Percentiles rank a stretch among this genome's conserved stretches.
phyloP scores from a whole-genome alignment of 2,113 vertebrate species.

The Rhabdornis inornatus region DNA sequence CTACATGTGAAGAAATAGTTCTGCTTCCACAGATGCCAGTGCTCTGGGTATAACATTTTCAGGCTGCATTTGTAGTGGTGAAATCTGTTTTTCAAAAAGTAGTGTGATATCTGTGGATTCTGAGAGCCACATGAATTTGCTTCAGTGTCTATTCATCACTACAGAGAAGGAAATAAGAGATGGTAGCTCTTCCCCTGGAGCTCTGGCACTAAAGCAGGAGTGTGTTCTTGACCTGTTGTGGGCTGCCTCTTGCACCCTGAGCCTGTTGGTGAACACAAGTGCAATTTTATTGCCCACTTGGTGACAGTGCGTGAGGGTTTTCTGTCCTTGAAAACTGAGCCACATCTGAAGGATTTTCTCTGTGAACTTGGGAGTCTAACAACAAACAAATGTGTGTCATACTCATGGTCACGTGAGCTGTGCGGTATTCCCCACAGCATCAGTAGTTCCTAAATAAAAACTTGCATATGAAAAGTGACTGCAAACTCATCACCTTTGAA shows the following conservation, averaged over 20 bases:
- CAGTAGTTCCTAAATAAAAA: not conserved
- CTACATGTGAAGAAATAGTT: not conserved
- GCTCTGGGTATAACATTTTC: not conserved
- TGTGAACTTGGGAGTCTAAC: not conserved
- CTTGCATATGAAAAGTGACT: not conserved
- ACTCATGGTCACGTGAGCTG: rapidly evolving
- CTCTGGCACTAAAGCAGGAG: not conserved
- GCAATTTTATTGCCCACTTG: not conserved
- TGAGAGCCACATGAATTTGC: not conserved
- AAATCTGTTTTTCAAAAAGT: not conserved
- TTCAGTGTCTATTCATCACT: not conserved
- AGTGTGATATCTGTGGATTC: not conserved
- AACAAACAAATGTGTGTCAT: not conserved
- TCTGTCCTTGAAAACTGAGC: not conserved
- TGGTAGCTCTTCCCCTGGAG: not conserved
- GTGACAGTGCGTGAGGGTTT: not conserved
- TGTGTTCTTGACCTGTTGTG: not conserved
- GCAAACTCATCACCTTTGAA: not conserved
- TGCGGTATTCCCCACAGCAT: not conserved
- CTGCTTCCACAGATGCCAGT: not conserved
- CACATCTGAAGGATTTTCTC: not conserved
- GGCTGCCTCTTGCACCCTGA: not conserved
- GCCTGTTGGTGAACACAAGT: not conserved
- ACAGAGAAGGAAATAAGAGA: not conserved
- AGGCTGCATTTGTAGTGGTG: not conserved